Conservation (phyloP, 2,888 invertebrate species). For the Phortica okadai region DNA sequence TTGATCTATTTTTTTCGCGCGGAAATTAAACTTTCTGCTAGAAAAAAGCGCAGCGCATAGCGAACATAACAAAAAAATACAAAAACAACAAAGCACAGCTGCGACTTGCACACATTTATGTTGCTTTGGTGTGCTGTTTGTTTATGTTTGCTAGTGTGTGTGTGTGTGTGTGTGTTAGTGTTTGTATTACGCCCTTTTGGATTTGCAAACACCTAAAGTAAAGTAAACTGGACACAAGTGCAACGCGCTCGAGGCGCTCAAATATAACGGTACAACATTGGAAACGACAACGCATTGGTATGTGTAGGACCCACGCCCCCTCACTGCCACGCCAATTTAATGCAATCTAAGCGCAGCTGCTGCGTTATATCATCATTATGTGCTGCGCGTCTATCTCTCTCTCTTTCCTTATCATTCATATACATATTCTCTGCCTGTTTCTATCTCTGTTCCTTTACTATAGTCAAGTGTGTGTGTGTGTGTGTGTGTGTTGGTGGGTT, state of each 20-base stretch:
- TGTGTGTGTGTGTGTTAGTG: neutral
- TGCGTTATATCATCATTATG: constrained; percentile 64
- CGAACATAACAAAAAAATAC: neutral
- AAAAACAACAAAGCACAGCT: neutral
- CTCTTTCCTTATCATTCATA: too few species aligned
- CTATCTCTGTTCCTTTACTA: neutral
- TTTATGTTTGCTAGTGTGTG: neutral
- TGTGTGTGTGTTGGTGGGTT: constrained; percentile 27
- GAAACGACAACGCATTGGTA: neutral
- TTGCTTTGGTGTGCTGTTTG: constrained; percentile 30
- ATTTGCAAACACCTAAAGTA: constrained; percentile 30
- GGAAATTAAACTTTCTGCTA: constrained; percentile 65
- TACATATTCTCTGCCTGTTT: too few species aligned
- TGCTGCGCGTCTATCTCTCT: constrained; percentile 31
- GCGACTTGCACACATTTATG: constrained; percentile 46
- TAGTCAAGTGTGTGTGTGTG: constrained; percentile 24
- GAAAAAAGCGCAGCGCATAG: neutral
- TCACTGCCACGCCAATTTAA: constrained; percentile 63
- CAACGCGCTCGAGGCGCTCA: neutral
- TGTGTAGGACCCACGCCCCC: constrained; percentile 27
- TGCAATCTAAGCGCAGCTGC: constrained; percentile 72
- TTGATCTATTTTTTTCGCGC: constrained; percentile 58
- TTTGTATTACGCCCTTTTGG: constrained; percentile 20
- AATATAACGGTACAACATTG: constrained; percentile 7
- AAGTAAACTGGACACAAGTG: constrained; percentile 10